phyloP scores from a whole-genome alignment of 2,113 vertebrate genomes.

The Pterophyllum scalare region DNA sequence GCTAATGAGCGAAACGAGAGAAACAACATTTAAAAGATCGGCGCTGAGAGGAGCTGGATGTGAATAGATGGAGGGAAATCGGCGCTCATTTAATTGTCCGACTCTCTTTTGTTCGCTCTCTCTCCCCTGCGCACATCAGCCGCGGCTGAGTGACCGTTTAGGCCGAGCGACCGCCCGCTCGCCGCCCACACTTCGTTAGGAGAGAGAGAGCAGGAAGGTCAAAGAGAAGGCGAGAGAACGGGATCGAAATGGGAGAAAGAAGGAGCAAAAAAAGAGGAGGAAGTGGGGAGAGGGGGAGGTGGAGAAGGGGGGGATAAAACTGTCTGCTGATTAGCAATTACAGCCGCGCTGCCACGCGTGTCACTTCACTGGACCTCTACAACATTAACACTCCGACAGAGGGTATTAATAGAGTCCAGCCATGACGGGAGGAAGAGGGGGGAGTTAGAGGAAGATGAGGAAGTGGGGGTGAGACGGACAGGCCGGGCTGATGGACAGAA shows the following conservation, averaged over 20 bases:
- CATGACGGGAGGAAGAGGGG: constrained; percentile 6
- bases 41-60: background rate
- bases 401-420: constrained; percentile 82
- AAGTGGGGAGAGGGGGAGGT: background rate
- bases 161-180: constrained; percentile 63
- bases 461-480: background rate
- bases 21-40: constrained; percentile 26
- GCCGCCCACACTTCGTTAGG: constrained; percentile 80
- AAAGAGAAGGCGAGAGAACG: constrained; percentile 30
- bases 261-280: background rate
- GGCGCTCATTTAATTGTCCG: constrained; percentile 52
- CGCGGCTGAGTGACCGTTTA: constrained; percentile 68
- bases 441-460: constrained; percentile 19
- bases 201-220: constrained; percentile 53
- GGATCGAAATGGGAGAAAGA: constrained; percentile 16
- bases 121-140: constrained; percentile 76
- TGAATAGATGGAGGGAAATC: constrained; percentile 33
- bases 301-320: constrained; percentile 72
- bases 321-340: constrained; percentile 84
- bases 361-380: constrained; percentile 80
- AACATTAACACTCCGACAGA: constrained; percentile 79
- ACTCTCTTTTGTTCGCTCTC: constrained; percentile 25
- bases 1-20: constrained; percentile 40
- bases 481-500: constrained; percentile 48
- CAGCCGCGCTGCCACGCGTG: constrained; percentile 74